Evolutionary conservation across 2,113 vertebrate genomes (phyloP), one percentile per base, ranked within the genome.

Genomic region (Neogale vison): DNA sequence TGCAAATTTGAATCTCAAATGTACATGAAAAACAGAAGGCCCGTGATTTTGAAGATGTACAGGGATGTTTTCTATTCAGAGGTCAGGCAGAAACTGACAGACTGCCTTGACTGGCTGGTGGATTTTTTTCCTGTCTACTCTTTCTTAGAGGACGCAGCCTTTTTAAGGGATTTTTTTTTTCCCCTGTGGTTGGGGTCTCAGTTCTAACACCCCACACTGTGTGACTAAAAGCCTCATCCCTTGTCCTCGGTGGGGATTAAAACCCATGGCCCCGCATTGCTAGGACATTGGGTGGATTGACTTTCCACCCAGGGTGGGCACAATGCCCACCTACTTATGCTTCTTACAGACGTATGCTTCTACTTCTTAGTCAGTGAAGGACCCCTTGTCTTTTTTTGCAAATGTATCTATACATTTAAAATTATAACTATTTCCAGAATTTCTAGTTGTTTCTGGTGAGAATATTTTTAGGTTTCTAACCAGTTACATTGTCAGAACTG

Each of bases 391-490:
- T 8, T 57, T 31, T 31, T 71, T 36, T 65, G 26, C 36, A 52
- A 95, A 69, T 29, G 50, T 59, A 42, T 34, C 24, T 69, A 21
- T 50, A 20, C 42, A 82, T 72, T 63, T 59, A 36, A 72, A 72
- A 63, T 80, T 42, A 47, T 20, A 74, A 50, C 15, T 77, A 3
- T 7, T 11, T 6, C 23, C 79, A 57, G 50, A 12, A 50, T 61
- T 83, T 87, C 67, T 42, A 61, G 15, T 59, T 21, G 1, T 26
- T 57, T 88, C 45, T n/a, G 47, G 12, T 24, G 80, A 34, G 3
- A 59, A 45, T 17, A 13, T 59, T 55, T 83, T 55, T 23, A 71
- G 13, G 42, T 90, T 93, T 93, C 61, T 59, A 76, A 72, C 63
- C 4, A 57, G 13, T 36, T 72, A 85, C 18, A 3, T n/a, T 80